Conservation (phyloP, 2,797 vertebrate genomes). For the Danionella dracula region DNA sequence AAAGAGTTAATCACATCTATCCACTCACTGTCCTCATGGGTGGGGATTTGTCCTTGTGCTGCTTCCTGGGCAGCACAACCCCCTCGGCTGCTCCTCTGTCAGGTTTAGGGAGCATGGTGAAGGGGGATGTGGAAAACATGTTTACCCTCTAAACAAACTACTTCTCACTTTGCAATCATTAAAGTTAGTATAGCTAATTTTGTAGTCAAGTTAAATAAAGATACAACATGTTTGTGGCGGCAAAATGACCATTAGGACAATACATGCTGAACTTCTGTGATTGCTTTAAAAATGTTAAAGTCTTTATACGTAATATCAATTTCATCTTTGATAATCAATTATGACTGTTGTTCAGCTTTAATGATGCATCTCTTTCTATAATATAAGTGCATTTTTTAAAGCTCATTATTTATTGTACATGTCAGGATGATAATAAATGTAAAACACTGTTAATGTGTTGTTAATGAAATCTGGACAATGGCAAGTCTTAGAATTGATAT, state of each 20-base stretch:
- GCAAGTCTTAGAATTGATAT: slow-evolving; percentile 98
- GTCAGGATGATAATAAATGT: slow-evolving; percentile 97
- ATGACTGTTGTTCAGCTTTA: slow-evolving; percentile 94
- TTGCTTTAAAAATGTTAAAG: too few relatives aligned
- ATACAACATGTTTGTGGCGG: too few relatives aligned
- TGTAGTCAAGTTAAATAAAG: not conserved
- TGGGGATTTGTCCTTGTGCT: slow-evolving; percentile 71
- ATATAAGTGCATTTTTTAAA: slow-evolving; percentile 79
- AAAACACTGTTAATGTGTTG: slow-evolving; percentile 94
- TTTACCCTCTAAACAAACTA: slow-evolving; percentile 23
- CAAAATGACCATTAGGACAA: too few relatives aligned
- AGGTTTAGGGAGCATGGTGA: slow-evolving; percentile 18
- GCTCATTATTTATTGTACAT: slow-evolving; percentile 98
- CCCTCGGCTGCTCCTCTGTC: slow-evolving; percentile 29
- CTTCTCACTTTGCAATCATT: slow-evolving; percentile 51
- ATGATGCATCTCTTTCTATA: slow-evolving; percentile 95
- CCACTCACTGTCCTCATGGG: slow-evolving; percentile 48
- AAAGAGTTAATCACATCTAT: slow-evolving; percentile 72
- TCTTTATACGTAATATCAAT: too few relatives aligned
- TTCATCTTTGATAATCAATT: slow-evolving; percentile 83
- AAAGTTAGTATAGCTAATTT: slow-evolving; percentile 9
- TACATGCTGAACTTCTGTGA: too few relatives aligned
- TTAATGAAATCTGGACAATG: slow-evolving; percentile 98
- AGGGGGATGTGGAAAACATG: slow-evolving; percentile 11
- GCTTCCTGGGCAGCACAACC: slow-evolving; percentile 63